phyloP scores from a whole-genome alignment of 2,888 invertebrate species.

The Tipula unca region DNA sequence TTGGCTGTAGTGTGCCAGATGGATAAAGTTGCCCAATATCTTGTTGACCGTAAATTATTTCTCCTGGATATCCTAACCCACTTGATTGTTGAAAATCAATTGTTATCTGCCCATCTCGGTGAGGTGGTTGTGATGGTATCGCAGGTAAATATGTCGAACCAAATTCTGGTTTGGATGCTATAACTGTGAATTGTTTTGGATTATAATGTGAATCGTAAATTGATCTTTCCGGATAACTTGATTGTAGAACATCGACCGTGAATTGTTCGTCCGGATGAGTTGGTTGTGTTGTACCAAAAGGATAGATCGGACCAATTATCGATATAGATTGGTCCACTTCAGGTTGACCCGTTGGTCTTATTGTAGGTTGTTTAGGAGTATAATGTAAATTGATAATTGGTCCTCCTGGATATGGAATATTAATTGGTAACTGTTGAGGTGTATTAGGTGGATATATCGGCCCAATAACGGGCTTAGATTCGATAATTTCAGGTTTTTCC shows the following conservation, averaged over 20 bases:
- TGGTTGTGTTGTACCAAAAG: too few relatives aligned
- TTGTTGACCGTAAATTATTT: too few relatives aligned
- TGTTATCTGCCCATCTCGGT: too few relatives aligned
- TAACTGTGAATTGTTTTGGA: neutral
- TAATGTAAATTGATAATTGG: neutral
- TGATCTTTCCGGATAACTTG: neutral
- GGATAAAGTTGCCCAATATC: too few relatives aligned
- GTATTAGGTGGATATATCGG: neutral
- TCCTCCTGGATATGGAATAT: neutral
- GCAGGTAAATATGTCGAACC: too few relatives aligned
- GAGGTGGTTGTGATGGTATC: too few relatives aligned
- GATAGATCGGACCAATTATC: too few relatives aligned
- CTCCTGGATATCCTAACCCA: neutral
- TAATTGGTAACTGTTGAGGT: neutral
- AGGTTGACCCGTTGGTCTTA: neutral
- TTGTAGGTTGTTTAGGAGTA: too few relatives aligned
- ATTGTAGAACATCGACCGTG: neutral
- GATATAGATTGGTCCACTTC: too few relatives aligned
- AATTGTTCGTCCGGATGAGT: neutral
- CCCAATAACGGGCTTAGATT: neutral
- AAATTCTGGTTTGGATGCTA: too few relatives aligned
- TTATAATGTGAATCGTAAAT: neutral
- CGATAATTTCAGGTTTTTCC: neutral
- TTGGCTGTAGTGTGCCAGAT: too few relatives aligned
- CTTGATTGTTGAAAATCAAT: neutral